Evolutionary conservation across 37 sponge, comb jelly and placozoan genomes (phyloP), one percentile per base, ranked within the genome.

Genomic region (Beroe ovata): DNA sequence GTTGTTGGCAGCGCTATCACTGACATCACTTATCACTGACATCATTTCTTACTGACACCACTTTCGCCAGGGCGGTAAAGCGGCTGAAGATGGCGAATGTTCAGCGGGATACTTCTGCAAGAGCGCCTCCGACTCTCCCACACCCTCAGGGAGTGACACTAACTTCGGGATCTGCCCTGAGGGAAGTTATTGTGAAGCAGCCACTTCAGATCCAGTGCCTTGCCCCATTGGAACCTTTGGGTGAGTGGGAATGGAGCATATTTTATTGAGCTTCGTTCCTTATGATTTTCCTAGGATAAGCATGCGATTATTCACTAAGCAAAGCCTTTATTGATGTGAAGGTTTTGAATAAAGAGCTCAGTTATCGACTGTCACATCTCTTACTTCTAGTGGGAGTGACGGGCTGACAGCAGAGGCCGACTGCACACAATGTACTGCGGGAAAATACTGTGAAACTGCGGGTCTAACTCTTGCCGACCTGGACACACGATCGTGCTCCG

Each of bases 141-240:
- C 29, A 63, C 89, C 89, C 8, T 16, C 54, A 22, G 84, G 33
- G 8, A n/a, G 2, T 16, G 84, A 77, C 54, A 1, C 26, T 35
- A 14, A 77, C 33, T 77, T 30, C 41, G 84, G 84, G 18, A 42
- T 38, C n/a, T 90, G 90, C 64, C 90, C 90, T 64, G 64, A 47
- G 66, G 91, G 91, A 14, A 29, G 37, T 21, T 90, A 42, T 38
- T 90, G 91, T 84, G 23, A 14, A 25, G 88, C 22, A 29, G 88
- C 41, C 2, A 60, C 91, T 29, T 23, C 14, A 14, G 60, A 60
- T 25, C 88, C 88, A 11, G 20, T 19, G 8, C 29, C 62, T 3
- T 90, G 91, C 88, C 91, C 91, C 20, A 38, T 77, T 21, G 91
- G 91, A 8, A 90, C 66, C 2, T 90, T 66, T 26, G 84, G 84